Percentiles rank a stretch among this genome's conserved stretches.
These are phyloP conservation scores for Reticulitermes speratus DNA, from an alignment of 1,140 invertebrate genomes.

Conservation along the genomic window DNA sequence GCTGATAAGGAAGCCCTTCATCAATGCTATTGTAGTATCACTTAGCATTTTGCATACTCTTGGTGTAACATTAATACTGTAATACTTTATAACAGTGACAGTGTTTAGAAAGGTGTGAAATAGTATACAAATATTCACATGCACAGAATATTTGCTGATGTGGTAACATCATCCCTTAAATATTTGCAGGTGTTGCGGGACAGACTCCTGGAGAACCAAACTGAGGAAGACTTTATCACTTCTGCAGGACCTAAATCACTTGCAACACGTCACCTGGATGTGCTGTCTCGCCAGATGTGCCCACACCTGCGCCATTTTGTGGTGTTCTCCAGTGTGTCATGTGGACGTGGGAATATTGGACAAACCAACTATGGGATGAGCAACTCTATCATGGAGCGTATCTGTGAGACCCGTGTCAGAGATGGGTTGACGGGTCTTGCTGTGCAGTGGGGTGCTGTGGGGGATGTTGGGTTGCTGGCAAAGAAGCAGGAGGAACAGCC, in stretches of 20 bases:
- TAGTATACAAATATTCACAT: constrained; percentile 59
- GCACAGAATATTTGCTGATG: too few relatives aligned
- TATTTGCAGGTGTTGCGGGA: constrained; percentile 57
- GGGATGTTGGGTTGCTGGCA: constrained; percentile 70
- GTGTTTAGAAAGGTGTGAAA: too few relatives aligned
- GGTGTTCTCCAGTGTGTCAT: constrained; percentile 76
- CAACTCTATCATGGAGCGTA: constrained; percentile 72
- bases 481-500: constrained; percentile 79
- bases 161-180: too few relatives aligned
- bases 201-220: constrained; percentile 63
- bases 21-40: constrained; percentile 62
- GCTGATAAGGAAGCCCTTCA: constrained; percentile 43
- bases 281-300: constrained; percentile 56
- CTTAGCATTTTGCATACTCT: too few relatives aligned
- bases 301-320: constrained; percentile 62
- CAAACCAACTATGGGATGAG: constrained; percentile 85
- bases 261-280: constrained; percentile 61
- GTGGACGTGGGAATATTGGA: constrained; percentile 80
- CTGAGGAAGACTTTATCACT: constrained; percentile 53
- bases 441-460: constrained; percentile 63
- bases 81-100: too few relatives aligned
- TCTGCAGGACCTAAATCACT: constrained; percentile 60
- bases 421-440: constrained; percentile 64
- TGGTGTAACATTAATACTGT: too few relatives aligned
- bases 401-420: constrained; percentile 60